These are phyloP conservation scores for Acanthosepion pharaonis DNA, from an alignment of 2,888 invertebrate genomes.

Conservation along the genomic window DNA sequence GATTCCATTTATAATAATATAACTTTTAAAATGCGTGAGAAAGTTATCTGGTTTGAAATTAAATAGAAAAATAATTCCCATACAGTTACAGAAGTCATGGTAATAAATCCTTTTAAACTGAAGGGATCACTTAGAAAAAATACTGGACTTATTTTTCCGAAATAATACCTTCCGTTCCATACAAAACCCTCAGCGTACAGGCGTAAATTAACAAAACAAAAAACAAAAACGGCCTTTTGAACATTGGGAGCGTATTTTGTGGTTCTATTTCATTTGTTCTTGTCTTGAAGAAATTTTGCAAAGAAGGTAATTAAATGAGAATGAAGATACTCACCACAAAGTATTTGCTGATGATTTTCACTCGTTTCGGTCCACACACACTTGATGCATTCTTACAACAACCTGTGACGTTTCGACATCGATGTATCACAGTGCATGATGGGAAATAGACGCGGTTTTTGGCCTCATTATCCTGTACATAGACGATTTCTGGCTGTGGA, in stretches of 20 bases:
- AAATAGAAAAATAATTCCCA: too few relatives aligned
- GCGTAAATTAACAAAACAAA: too few relatives aligned
- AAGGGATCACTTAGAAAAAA: too few relatives aligned
- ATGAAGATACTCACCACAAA: constrained; percentile 84
- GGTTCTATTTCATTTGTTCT: not conserved
- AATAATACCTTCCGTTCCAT: too few relatives aligned
- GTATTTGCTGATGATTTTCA: constrained; percentile 82
- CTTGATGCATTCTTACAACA: constrained; percentile 84
- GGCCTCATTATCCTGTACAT: constrained; percentile 82
- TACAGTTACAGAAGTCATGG: too few relatives aligned
- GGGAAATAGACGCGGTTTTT: constrained; percentile 86
- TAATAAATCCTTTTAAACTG: too few relatives aligned
- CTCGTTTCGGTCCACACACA: constrained; percentile 85
- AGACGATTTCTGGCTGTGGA: constrained; percentile 85
- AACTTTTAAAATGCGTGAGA: too few relatives aligned
- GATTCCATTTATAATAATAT: too few relatives aligned
- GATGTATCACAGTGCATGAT: constrained; percentile 87
- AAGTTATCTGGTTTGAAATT: too few relatives aligned
- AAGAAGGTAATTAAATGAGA: not conserved
- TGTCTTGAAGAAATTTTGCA: not conserved
- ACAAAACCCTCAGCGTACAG: too few relatives aligned
- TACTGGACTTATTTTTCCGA: too few relatives aligned
- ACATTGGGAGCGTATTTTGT: not conserved
- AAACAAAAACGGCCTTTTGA: not conserved
- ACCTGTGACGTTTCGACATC: constrained; percentile 90